phyloP scores from a whole-genome alignment of 2,797 vertebrate genomes.

The Streptopelia turtur region DNA sequence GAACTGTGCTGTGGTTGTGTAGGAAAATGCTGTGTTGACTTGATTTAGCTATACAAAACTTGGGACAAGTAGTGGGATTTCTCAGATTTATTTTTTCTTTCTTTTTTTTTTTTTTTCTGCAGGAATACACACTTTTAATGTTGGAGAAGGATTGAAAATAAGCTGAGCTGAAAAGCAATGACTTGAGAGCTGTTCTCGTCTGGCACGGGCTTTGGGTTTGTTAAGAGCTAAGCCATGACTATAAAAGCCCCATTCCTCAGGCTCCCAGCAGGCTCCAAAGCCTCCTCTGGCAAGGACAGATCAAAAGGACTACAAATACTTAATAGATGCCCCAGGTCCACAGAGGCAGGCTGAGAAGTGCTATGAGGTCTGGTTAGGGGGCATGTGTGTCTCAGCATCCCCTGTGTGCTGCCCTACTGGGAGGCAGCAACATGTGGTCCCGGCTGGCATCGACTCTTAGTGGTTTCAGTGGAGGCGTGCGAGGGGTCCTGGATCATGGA shows the following conservation, averaged over 20 bases:
- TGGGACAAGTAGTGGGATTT: background rate
- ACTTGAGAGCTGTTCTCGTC: background rate
- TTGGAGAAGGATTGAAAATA: background rate
- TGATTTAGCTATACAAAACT: background rate
- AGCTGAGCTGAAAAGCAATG: background rate
- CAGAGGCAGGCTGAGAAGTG: background rate
- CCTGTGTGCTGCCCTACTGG: too few relatives aligned
- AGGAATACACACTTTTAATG: background rate
- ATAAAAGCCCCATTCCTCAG: background rate
- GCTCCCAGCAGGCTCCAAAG: background rate
- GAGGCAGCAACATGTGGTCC: background rate
- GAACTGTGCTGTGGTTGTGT: rapidly evolving
- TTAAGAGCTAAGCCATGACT: background rate
- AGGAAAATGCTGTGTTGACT: background rate
- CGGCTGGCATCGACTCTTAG: background rate
- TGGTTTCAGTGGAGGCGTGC: rapidly evolving
- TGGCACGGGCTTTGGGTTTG: background rate
- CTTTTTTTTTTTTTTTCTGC: background rate
- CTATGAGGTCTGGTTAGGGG: rapidly evolving
- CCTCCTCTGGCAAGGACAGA: background rate
- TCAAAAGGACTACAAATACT: background rate
- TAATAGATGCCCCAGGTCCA: background rate
- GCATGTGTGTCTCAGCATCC: rapidly evolving
- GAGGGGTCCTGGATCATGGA: rapidly evolving
- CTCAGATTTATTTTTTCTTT: too few relatives aligned